Evolutionary conservation across 2,888 invertebrate genomes (phyloP), one percentile per base, ranked within the genome.

Genomic region (Mystacides longicornis): DNA sequence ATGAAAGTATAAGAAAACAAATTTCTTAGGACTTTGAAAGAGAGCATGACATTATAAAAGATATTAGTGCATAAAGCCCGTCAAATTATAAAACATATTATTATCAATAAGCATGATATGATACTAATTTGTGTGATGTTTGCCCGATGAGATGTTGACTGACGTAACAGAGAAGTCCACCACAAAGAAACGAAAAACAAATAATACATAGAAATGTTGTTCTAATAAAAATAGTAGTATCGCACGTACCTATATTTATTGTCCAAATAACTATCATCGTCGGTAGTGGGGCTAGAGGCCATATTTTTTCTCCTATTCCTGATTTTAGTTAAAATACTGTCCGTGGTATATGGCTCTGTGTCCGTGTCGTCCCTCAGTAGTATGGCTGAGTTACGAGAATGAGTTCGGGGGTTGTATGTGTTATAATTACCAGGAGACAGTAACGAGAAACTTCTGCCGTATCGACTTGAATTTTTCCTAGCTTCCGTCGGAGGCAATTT

Each of bases 291-390:
- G 42, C 48, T 55, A 23, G 49, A 31, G 16, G 54, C 49, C 9
- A 54, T 42, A n/a, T 46, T 18, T 52, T 55, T 74, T 66, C 77
- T 78, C 64, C 75, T 71, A 62, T 77, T 73, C 65, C 72, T 72
- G 65, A 77, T 77, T 71, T 74, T 76, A 52, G 76, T 77, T 60
- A 77, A 64, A 64, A 77, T 74, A 60, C 76, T 77, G 67, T 77
- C 77, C 16, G 77, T 75, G 61, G 74, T 76, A 51, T 72, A 72
- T 65, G 77, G 77, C 23, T 52, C 53, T 66, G 74, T 75, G 16
- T 60, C 61, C 66, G 75, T 76, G 63, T 74, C 73, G 62, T 77
- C 76, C 64, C 76, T 76, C 43, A 77, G 65, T 65, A 77, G 73
- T 47, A 77, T 77, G 19, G 77, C 77, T 21, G 77, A 72, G 64